phyloP scores from a whole-genome alignment of 2,888 invertebrate genomes.

The Leucozona laternaria region DNA sequence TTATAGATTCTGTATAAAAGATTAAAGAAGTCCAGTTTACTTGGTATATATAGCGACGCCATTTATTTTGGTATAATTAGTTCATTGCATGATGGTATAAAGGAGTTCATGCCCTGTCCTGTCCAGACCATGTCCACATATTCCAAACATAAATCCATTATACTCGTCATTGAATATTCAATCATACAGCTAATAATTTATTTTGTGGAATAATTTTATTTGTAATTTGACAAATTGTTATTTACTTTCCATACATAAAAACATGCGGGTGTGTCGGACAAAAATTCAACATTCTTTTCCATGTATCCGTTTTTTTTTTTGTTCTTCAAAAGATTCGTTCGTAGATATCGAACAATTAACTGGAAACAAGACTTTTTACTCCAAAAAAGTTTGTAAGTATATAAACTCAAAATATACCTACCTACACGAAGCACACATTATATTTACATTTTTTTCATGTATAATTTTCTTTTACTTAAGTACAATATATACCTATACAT shows the following conservation, averaged over 20 bases:
- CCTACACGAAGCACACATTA: constrained; percentile 29
- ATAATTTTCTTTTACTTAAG: constrained; percentile 15
- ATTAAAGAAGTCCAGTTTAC: constrained; percentile 16
- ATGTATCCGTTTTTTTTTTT: background rate
- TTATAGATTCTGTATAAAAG: constrained; percentile 15
- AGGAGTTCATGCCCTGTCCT: constrained; percentile 22
- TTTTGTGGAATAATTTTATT: constrained; percentile 37
- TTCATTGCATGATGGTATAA: constrained; percentile 10
- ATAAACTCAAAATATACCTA: constrained; percentile 23
- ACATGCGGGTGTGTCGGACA: constrained; percentile 55
- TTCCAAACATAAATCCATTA: constrained; percentile 5
- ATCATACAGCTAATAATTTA: constrained; percentile 45
- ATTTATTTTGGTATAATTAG: constrained; percentile 44
- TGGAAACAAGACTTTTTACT: constrained; percentile 56
- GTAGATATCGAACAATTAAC: constrained; percentile 62
- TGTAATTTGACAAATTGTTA: constrained; percentile 62
- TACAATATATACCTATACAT: constrained; percentile 1
- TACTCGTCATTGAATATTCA: constrained; percentile 35
- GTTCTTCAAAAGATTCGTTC: constrained; percentile 29
- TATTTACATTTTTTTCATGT: background rate
- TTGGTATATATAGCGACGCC: background rate
- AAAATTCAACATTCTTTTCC: constrained; percentile 6
- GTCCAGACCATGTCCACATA: background rate
- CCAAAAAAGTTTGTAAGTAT: constrained; percentile 10
- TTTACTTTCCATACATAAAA: constrained; percentile 42